Percentiles rank a stretch among this genome's conserved stretches.
Conservation (phyloP, 2,113 vertebrate species). For the Vulpes ferrilata region DNA sequence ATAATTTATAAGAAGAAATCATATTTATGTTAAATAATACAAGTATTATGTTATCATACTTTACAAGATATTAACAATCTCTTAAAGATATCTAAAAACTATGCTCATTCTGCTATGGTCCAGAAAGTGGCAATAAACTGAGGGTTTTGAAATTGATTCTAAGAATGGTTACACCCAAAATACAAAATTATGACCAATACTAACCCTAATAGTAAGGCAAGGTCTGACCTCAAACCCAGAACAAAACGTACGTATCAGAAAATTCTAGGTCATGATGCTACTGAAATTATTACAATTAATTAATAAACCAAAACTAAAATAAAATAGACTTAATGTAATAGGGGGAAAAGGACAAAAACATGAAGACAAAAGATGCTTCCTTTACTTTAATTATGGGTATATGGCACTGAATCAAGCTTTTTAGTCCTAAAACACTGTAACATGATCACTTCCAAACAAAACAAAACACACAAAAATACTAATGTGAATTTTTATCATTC, state of each 20-base stretch:
- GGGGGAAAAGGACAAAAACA: conserved; percentile 21
- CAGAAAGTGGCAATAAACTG: background rate
- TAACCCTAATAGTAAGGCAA: background rate
- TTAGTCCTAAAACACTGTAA: conserved; percentile 52
- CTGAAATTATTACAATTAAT: conserved; percentile 26
- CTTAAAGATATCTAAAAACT: conserved; percentile 24
- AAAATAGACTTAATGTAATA: background rate
- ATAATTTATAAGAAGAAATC: conserved; percentile 17
- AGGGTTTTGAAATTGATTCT: background rate
- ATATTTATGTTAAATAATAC: background rate
- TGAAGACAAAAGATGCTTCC: conserved; percentile 49
- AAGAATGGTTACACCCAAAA: background rate
- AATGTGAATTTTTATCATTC: conserved; percentile 72
- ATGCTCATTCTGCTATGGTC: background rate
- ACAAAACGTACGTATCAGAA: background rate
- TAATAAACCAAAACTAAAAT: conserved; percentile 34
- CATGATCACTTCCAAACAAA: conserved; percentile 74
- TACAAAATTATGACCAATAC: conserved; percentile 1
- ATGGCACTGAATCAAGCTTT: background rate
- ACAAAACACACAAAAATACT: conserved; percentile 83
- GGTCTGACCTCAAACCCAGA: conserved; percentile 26
- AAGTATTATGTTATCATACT: background rate
- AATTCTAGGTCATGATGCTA: background rate
- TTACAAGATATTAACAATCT: background rate
- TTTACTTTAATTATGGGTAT: conserved; percentile 58